Evolutionary conservation across 2,113 vertebrate genomes (phyloP).

Genomic region (human): GRCh38 chr2:82664501-82665000

Average conservation of each 20-base stretch:
- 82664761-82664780: background rate
- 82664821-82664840: background rate
- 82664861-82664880: background rate
- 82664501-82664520: background rate
- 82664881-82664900: background rate
- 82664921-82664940: background rate
- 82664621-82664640: background rate
- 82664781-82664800: background rate
- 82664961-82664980: background rate
- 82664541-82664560: background rate
- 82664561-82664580: background rate
- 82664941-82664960: background rate
- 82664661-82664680: background rate
- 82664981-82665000: background rate
- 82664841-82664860: background rate
- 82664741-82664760: background rate
- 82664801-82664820: background rate
- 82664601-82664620: background rate
- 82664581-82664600: background rate
- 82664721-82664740: background rate
- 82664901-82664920: background rate
- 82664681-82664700: background rate
- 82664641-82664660: background rate
- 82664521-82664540: background rate
- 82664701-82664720: background rate